Base-by-base conservation (phyloP, 1,140 invertebrate genomes). In the Neelides sp. region DNA sequence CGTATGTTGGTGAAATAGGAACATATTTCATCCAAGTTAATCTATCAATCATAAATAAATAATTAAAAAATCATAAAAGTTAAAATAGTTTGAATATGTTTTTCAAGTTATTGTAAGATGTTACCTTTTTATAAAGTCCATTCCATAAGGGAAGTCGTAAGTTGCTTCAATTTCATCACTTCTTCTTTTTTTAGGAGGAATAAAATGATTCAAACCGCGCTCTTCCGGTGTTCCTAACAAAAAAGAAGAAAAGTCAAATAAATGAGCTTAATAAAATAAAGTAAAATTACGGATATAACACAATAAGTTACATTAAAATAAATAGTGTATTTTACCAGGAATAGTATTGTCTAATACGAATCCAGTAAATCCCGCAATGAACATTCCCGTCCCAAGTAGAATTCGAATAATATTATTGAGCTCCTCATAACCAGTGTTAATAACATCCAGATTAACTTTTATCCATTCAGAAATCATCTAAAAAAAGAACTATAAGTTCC, bases 361-460 rank as follows among this genome's bases (percentile, higher is more conserved):
- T 2, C 69, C 72, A 4, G 71, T 39, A 19, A 69, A 54, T 4
- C 73, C 71, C 4, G 70, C 71, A 24, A 74, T 64, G 58, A 74
- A 71, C 71, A 74, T 74, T 30, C 37, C 35, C 2, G 85, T 90
- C 17, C 82, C 82, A 19, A 90, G 68, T 36, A 91, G 64, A 12
- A 90, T 85, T 1, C 78, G 79, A 8, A 88, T 59, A 1, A 85
- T 77, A 27, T 82, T 78, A 58, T 89, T 81, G 12, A 78, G 57
- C 0, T 78, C 70, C 13, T 75, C 72, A 27, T 72, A 72, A 0
- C 83, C 82, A 0, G 82, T 84, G 45, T 78, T 62, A 26, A 87
- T 79, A 17, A 69, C 69, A 1, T 71, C 72, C 0, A 75, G 73
- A 65, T 83, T 70, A 10, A 70, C 64, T 13, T 75, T 71, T 72